These are phyloP conservation scores for Pseudopodoces humilis DNA, from an alignment of 2,113 vertebrate species.

Conservation along the genomic window DNA sequence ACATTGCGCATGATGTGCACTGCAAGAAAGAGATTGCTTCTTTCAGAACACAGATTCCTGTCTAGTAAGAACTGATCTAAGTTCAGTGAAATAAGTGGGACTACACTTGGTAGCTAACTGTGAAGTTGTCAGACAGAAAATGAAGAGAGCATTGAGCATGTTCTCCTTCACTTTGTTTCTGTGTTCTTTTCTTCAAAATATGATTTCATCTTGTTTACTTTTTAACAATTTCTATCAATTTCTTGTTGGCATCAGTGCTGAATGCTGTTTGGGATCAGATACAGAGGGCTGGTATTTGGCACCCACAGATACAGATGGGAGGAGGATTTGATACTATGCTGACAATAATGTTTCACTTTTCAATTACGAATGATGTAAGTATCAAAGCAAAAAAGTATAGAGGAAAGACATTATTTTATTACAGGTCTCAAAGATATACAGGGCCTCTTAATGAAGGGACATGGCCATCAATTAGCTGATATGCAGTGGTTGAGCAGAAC, in stretches of 20 bases:
- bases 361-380: not conserved
- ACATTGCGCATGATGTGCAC: not conserved
- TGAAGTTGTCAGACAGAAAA: not conserved
- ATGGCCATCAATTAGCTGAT: not conserved
- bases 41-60: not conserved
- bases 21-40: not conserved
- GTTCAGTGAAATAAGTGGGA: not conserved
- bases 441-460: not conserved
- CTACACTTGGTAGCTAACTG: not conserved
- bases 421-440: not conserved
- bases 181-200: not conserved
- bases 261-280: not conserved
- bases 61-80: not conserved
- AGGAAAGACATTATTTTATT: not conserved
- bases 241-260: not conserved
- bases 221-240: not conserved
- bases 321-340: accelerated
- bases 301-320: not conserved
- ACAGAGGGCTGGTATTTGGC: not conserved
- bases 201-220: not conserved
- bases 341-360: not conserved
- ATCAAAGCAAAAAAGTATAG: not conserved
- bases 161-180: not conserved
- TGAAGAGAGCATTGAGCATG: not conserved
- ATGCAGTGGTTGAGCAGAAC: not conserved